Evolutionary conservation across 2,888 invertebrate species (phyloP), one percentile per base, ranked within the genome.

Genomic region (Pantelozetes paolii): DNA sequence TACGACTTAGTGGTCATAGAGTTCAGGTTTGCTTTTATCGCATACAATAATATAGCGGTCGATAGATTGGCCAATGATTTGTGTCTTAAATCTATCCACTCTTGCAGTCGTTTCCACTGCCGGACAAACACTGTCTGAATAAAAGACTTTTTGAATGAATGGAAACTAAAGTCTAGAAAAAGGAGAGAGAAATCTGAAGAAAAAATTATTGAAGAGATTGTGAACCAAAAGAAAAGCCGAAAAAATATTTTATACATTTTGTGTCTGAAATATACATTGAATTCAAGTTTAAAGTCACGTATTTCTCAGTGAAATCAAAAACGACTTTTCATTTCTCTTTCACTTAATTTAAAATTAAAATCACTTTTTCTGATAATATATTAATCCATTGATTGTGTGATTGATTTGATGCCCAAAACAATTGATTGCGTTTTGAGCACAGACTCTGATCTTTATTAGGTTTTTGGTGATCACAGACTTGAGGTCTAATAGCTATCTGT

Each of bases 131-230:
- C 54, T 54, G 23, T 1, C 15, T 54, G 20, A 50, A 26, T 54
- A 2, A 9, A 26, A 9, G 18, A 26, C 54, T 54, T 26, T 26
- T 11, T 54, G 26, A 54, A 54, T 54, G 54, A 54, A 54, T 54
- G 11, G 54, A 54, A 54, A 54, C 54, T 50, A 26, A 54, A 54
- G 26, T 54, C 50, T 50, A 20, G 26, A 54, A 54, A 50, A 54
- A 54, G 26, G 23, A 26, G 54, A 8, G 15, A 54, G 26, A 54
- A 54, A 54, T 9, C 23, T 54, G 23, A n/a, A 26, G 54, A 54
- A 54, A 11, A 54, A 54, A 26, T 11, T 20, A 54, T 54, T 54
- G 9, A 20, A 54, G 15, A 18, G 11, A 54, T 45, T 6, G 2
- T 23, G 54, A 54, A 3, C n/a, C 26, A 26, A 54, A 13, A 20